Base-by-base conservation (phyloP, 2,113 vertebrate species). In the Oncorhynchus kisutch region DNA sequence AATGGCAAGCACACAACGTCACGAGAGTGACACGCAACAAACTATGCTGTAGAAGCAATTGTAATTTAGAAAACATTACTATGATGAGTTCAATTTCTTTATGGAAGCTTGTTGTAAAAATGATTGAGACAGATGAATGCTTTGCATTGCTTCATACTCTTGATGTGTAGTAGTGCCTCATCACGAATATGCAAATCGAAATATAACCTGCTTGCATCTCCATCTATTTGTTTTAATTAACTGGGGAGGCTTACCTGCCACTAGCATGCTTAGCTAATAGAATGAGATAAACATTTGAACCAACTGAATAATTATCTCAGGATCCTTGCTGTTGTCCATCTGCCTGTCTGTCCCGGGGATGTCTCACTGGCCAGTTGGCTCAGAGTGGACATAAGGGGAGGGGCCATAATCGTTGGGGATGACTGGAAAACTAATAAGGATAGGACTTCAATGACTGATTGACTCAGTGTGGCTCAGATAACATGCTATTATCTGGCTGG, bases 161-260 rank as follows among this genome's bases (percentile, higher is more conserved):
- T 45, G 9, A 45, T 45, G 39, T 16, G 57, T 60, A 39, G 34
- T 39, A 70, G 12, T 49, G 34, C 45, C 29, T 65, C 18, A 72
- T 73, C 18, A 71, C 9, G 13, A 64, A 64, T 51, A 74, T 66
- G 75, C 76, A 72, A 73, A 83, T 75, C 22, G 51, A 77, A 59
- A 70, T 49, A 14, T 70, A 70, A 48, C 68, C 39, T n/a, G 39
- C 27, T 51, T 66, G 39, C 8, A 9, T 62, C 64, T 70, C 74
- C 25, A 7, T 69, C 49, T 54, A 76, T 68, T 31, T 45, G 57
- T 34, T 71, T 81, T 82, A 70, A 82, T 85, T 75, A 80, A 39
- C 34, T 71, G 24, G 60, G 78, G 73, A 24, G 79, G 72, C 72
- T 75, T 70, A 65, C 34, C 64, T 45, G 34, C 59, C 27, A 27